Evolutionary conservation across 2,888 invertebrate species (phyloP).

Genomic region (Norana najaformis): DNA sequence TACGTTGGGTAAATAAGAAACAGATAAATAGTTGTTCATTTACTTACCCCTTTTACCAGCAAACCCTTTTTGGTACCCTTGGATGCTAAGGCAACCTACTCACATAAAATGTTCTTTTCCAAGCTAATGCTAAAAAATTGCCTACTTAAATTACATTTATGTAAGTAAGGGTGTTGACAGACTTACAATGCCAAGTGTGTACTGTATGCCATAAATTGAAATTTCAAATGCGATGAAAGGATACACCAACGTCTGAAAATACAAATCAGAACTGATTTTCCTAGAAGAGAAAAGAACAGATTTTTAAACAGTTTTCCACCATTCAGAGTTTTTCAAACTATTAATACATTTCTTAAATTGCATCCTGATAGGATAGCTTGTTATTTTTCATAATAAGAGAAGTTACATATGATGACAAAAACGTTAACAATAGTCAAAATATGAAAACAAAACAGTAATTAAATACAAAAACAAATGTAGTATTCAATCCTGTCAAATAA

Average conservation of each 20-base stretch:
- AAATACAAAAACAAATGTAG: too few relatives aligned
- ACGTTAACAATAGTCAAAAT: too few relatives aligned
- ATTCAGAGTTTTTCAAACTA: neutral
- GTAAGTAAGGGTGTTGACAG: neutral
- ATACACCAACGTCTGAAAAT: neutral
- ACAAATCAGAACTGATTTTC: neutral
- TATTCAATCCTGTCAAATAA: too few relatives aligned
- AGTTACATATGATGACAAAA: too few relatives aligned
- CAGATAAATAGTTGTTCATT: too few relatives aligned
- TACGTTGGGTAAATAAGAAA: too few relatives aligned
- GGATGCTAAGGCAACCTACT: neutral
- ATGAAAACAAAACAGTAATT: too few relatives aligned
- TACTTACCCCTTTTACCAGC: neutral
- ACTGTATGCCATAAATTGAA: neutral
- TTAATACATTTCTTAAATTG: neutral
- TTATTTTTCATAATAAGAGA: too few relatives aligned
- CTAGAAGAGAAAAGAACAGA: neutral
- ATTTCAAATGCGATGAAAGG: slow-evolving; percentile 16
- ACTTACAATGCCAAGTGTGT: neutral
- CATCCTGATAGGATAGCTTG: neutral
- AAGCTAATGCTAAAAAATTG: neutral
- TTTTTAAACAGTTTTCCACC: neutral
- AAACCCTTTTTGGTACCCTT: neutral
- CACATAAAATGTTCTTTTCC: neutral
- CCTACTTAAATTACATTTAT: neutral